These are phyloP conservation scores for Bryconaethiops microstoma DNA, from an alignment of 2,797 vertebrate genomes.

Conservation along the genomic window DNA sequence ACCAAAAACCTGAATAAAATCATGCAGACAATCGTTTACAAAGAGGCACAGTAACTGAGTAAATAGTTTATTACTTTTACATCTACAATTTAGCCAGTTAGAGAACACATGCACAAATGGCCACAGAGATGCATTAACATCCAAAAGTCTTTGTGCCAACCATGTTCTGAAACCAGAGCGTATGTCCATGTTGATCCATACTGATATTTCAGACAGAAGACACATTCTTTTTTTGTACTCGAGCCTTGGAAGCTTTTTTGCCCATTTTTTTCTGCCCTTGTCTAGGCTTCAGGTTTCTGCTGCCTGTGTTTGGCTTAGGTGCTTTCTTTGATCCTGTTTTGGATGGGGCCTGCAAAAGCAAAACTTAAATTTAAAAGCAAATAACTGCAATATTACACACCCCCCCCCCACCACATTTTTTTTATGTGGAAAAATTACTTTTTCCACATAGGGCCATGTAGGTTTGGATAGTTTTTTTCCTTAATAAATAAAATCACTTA, in stretches of 20 bases:
- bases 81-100: conserved; percentile 13
- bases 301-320: conserved; percentile 44
- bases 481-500: too few relatives aligned
- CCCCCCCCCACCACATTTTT: too few relatives aligned
- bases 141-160: not conserved
- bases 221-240: conserved; percentile 55
- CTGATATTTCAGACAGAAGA: not conserved
- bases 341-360: conserved; percentile 48
- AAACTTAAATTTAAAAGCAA: not conserved
- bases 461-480: too few relatives aligned
- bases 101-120: not conserved
- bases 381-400: too few relatives aligned
- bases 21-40: not conserved
- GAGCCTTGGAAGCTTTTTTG: conserved; percentile 60
- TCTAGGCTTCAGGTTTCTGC: conserved; percentile 52
- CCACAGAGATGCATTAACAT: not conserved
- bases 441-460: too few relatives aligned
- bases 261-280: conserved; percentile 53
- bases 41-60: not conserved
- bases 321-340: conserved; percentile 64
- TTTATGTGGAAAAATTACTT: too few relatives aligned
- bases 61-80: conserved; percentile 35
- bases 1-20: not conserved
- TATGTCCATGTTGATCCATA: not conserved
- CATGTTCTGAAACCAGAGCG: not conserved